phyloP scores from a whole-genome alignment of 2,113 vertebrate species.

The Tylochromis polylepis region DNA sequence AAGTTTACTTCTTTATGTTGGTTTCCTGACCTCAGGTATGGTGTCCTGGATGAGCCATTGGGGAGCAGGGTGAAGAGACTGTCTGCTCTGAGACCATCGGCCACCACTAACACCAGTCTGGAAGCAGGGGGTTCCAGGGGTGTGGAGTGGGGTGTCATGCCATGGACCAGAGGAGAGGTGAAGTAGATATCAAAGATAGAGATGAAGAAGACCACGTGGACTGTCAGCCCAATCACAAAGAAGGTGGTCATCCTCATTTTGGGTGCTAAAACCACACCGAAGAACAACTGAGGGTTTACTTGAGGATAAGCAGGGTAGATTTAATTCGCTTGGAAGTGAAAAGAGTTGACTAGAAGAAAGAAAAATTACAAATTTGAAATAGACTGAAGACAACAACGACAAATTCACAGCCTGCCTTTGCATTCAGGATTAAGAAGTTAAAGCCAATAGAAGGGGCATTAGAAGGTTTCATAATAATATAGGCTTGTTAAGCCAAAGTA shows the following conservation, averaged over 20 bases:
- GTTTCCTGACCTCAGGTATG: slow-evolving; percentile 81
- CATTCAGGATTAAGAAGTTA: not conserved
- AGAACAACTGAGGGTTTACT: not conserved
- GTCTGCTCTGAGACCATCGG: slow-evolving; percentile 91
- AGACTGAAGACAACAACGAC: not conserved
- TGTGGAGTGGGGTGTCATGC: slow-evolving; percentile 84
- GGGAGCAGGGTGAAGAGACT: slow-evolving; percentile 75
- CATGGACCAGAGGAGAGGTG: slow-evolving; percentile 93
- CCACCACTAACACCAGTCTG: slow-evolving; percentile 87
- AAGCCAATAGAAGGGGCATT: not conserved
- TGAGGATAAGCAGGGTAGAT: not conserved
- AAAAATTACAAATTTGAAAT: not conserved
- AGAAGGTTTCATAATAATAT: not conserved
- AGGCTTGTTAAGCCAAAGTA: not conserved
- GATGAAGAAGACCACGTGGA: slow-evolving; percentile 88
- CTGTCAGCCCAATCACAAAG: slow-evolving; percentile 80
- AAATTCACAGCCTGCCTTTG: not conserved
- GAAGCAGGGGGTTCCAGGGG: slow-evolving; percentile 80
- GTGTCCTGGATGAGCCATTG: slow-evolving; percentile 69
- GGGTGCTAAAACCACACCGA: not conserved
- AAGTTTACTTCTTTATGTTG: not conserved
- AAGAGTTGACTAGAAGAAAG: not conserved
- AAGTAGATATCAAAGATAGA: slow-evolving; percentile 99
- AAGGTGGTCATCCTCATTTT: slow-evolving; percentile 78
- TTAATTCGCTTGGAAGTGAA: not conserved